Conservation (phyloP, 2,888 invertebrate species). For the Crepidodera aurea region DNA sequence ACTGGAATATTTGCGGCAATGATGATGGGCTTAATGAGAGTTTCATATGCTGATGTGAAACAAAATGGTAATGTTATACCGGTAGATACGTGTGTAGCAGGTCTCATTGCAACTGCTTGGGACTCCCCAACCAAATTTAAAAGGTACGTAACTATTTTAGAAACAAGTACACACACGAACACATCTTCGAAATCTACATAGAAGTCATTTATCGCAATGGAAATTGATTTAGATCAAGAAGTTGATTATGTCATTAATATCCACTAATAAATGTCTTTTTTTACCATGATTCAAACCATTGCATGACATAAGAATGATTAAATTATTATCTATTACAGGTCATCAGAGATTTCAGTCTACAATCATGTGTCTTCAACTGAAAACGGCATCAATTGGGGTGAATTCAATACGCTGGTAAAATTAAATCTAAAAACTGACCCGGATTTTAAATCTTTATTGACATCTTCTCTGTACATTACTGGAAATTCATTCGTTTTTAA, state of each 20-base stretch:
- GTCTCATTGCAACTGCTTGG: conserved; percentile 81
- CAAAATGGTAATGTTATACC: conserved; percentile 79
- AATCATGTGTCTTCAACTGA: conserved; percentile 86
- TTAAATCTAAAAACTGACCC: conserved; percentile 65
- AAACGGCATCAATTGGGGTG: conserved; percentile 82
- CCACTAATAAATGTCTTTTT: too few species aligned
- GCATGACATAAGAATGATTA: too few species aligned
- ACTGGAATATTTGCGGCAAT: conserved; percentile 72
- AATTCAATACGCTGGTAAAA: conserved; percentile 67
- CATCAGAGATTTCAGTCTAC: conserved; percentile 68
- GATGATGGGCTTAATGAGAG: conserved; percentile 72
- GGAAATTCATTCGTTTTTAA: conserved; percentile 55
- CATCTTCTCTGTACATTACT: conserved; percentile 43
- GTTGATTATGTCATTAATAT: too few species aligned
- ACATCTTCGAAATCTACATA: too few species aligned
- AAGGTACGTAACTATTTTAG: not conserved
- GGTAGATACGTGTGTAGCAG: conserved; percentile 83
- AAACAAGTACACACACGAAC: not conserved
- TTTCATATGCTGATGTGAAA: conserved; percentile 74
- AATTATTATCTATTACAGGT: conserved; percentile 6
- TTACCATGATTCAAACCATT: too few species aligned
- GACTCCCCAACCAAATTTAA: conserved; percentile 59
- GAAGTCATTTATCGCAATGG: too few species aligned
- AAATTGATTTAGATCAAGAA: too few species aligned
- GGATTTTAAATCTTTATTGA: conserved; percentile 66